Conservation (phyloP, 2,888 invertebrate genomes). For the Macrosoma leucophasiata region DNA sequence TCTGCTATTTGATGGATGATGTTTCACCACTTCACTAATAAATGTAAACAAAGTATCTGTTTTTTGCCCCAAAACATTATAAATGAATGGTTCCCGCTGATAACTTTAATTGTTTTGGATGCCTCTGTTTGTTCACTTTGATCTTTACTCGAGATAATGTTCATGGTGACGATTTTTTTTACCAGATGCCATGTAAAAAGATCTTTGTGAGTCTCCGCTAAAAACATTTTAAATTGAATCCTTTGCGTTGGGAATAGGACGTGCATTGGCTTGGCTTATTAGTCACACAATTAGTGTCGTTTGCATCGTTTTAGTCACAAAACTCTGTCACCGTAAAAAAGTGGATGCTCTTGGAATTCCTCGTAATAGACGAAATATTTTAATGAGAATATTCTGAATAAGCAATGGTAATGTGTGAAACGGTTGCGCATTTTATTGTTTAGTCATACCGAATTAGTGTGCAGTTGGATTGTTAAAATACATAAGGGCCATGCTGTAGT, state of each 20-base stretch:
- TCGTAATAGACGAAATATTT: constrained; percentile 61
- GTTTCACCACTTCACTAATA: constrained; percentile 63
- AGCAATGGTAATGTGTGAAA: constrained; percentile 49
- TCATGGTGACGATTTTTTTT: constrained; percentile 34
- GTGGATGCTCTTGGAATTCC: constrained; percentile 40
- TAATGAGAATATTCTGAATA: constrained; percentile 58
- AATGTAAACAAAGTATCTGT: constrained; percentile 70
- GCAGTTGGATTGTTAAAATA: constrained; percentile 64
- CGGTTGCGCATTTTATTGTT: constrained; percentile 39
- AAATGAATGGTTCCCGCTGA: constrained; percentile 55
- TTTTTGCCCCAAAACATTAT: constrained; percentile 57
- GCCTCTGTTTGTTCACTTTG: constrained; percentile 40
- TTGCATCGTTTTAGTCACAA: constrained; percentile 35
- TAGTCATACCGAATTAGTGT: constrained; percentile 45
- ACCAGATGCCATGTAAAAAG: constrained; percentile 36
- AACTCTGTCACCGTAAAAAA: constrained; percentile 45
- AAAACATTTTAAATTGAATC: constrained; percentile 1
- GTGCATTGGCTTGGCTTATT: constrained; percentile 6
- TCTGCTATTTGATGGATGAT: constrained; percentile 62
- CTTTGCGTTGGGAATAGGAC: neutral
- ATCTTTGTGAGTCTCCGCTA: constrained; percentile 23
- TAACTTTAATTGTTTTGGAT: constrained; percentile 63
- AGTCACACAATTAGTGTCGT: constrained; percentile 20
- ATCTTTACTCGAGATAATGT: constrained; percentile 44
- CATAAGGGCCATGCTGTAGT: too few species aligned